Conservation (phyloP, 2,888 invertebrate species). For the Pheosia tremula region DNA sequence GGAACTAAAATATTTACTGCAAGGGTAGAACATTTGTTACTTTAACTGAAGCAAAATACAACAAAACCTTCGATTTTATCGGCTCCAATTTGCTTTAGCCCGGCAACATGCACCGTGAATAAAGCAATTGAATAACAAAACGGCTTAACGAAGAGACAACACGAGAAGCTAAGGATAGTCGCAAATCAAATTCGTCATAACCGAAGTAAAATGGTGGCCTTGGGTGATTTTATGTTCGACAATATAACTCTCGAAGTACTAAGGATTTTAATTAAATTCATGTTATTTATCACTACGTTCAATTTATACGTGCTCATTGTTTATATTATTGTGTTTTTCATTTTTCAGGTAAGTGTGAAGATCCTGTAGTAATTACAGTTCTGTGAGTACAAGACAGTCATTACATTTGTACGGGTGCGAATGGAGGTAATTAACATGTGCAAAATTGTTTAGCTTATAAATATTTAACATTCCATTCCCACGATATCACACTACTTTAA, state of each 20-base stretch:
- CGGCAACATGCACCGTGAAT: slow-evolving; percentile 27
- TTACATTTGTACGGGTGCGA: too few species aligned
- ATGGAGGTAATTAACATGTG: too few species aligned
- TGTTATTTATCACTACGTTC: neutral
- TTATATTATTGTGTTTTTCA: slow-evolving; percentile 5
- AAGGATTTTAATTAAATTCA: neutral
- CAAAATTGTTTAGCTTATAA: too few species aligned
- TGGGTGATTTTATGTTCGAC: neutral
- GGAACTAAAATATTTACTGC: too few species aligned
- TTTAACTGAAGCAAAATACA: slow-evolving; percentile 13
- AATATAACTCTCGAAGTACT: neutral
- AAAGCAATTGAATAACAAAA: slow-evolving; percentile 36
- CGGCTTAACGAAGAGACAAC: slow-evolving; percentile 16
- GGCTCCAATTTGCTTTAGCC: slow-evolving; percentile 18
- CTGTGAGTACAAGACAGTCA: neutral
- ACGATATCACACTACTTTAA: too few species aligned
- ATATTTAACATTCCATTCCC: too few species aligned
- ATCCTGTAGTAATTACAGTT: neutral
- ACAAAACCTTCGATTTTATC: slow-evolving; percentile 13
- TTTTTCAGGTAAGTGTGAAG: slow-evolving; percentile 36
- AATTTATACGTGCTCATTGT: neutral
- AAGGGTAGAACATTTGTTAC: neutral
- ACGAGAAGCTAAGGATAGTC: slow-evolving; percentile 24
- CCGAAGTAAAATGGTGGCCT: slow-evolving; percentile 14
- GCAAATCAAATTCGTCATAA: slow-evolving; percentile 23